Base-by-base conservation (phyloP, 2,888 invertebrate genomes). In the Standfussiana lucernea region DNA sequence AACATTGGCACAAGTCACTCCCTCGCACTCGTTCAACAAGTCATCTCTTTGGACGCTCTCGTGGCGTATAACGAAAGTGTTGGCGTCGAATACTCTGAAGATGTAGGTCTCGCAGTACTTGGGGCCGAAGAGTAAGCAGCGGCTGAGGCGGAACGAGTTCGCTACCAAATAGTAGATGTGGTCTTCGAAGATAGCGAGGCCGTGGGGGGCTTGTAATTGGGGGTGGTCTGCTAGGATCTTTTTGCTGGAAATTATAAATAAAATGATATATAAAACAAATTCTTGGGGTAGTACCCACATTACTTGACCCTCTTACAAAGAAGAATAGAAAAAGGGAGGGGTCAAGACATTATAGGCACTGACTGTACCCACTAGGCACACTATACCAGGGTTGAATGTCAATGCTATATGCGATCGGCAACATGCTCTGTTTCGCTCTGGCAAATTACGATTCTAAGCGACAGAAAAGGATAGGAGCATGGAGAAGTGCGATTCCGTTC, bases 131-230 rank as follows among this genome's bases (percentile, higher is more conserved):
- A 98, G 93, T n/a, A 94, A 94, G 89, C 98, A 98, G 75, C 97
- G 97, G 32, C 95, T 95, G 47, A 98, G 94, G 37, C 97, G 96
- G 65, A 97, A 97, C 1, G 97, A 93, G 68, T 97, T 97, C 0
- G 96, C 95, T 8, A 96, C 97, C 0, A 97, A 93, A 97, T 98
- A 98, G 93, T 98, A 99, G 1, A 99, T 94, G 83, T 98, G 96
- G 92, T 98, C 98, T 91, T 98, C 98, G 92, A 98, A 98, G 64
- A 98, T 95, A 10, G 97, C 97, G 37, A 99, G 92, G 0, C 97
- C 97, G 64, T 97, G 97, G 0, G 98, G 98, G 53, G 97, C 96
- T 72, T 94, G 92, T 0, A 97, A 92, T 1, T 97, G 92, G 0
- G 94, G 92, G 40, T 96, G 94, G 80, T 95, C 94, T 21, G 93